Evolutionary conservation across 2,113 vertebrate species (phyloP).

Genomic region (Sciurus niger): DNA sequence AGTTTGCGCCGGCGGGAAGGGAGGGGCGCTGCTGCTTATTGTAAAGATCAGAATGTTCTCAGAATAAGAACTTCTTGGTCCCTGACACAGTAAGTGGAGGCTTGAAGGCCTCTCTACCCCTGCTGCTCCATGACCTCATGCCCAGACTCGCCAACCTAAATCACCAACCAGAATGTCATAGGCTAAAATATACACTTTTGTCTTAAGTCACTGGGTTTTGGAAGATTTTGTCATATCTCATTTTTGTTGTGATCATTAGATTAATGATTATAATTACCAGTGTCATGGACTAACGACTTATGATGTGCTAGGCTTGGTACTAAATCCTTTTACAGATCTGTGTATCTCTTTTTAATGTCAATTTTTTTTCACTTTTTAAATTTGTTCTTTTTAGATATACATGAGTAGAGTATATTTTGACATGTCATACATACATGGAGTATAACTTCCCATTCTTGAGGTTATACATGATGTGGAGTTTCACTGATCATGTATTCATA

Average conservation of each 20-base stretch:
- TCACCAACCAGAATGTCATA: rapidly evolving
- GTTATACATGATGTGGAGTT: too few relatives aligned
- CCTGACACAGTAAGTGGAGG: rapidly evolving
- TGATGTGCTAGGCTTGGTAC: not conserved
- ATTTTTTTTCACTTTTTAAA: too few relatives aligned
- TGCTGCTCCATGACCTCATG: rapidly evolving
- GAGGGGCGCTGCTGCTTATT: too few relatives aligned
- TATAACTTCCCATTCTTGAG: too few relatives aligned
- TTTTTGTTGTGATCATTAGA: not conserved
- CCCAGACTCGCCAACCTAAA: not conserved
- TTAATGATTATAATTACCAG: not conserved
- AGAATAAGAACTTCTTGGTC: too few relatives aligned
- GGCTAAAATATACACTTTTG: not conserved
- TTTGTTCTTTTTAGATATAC: too few relatives aligned
- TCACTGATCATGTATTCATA: too few relatives aligned
- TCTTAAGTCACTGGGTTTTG: not conserved
- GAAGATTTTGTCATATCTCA: not conserved
- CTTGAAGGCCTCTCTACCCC: not conserved
- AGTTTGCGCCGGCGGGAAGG: too few relatives aligned
- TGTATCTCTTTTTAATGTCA: not conserved
- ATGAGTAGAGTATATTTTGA: too few relatives aligned
- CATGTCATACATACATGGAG: too few relatives aligned
- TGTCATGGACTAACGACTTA: not conserved
- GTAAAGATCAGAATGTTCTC: too few relatives aligned
- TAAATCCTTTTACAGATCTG: not conserved